Base-by-base conservation (phyloP, 2,113 vertebrate genomes). In the Vicugna pacos region DNA sequence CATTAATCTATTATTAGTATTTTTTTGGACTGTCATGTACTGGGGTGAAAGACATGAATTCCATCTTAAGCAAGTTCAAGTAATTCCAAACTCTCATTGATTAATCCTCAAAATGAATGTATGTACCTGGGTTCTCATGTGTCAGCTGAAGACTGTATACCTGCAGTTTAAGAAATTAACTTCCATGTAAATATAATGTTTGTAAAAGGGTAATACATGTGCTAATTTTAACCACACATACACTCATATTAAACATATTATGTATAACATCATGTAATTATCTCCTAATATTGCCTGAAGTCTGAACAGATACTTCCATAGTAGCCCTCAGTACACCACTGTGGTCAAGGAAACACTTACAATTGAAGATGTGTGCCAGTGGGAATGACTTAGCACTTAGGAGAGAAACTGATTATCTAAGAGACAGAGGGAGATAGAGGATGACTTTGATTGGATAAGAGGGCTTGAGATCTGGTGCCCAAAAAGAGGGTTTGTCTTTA, bases 41-140 rank as follows among this genome's bases (percentile, higher is more conserved):
- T 50, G 13, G 22, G 16, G 2, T n/a, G 54, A 9, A 19, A 91
- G 3, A 52, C 10, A 89, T 38, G 19, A 83, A 93, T 80, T 86
- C 67, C 42, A 81, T 26, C 22, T 87, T 46, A 94, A 92, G 30
- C 50, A 89, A 30, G 16, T 38, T 56, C 69, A n/a, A 96, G 70
- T 30, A 69, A 95, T 86, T 67, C 14, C 42, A 69, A 46, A 75
- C 12, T 73, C 30, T 76, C 52, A 38, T 90, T 80, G 52, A 64
- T 89, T 48, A 84, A 70, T 64, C 48, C 26, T 80, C 20, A 62
- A 81, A 67, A 81, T 64, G 14, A 91, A 17, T 35, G 58, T 26
- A 8, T 62, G 15, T 54, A 64, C 13, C 16, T 79, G 14, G 13
- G 17, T 81, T 54, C 7, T 86, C 30, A 0, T 69, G 8, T 81